A percentile compares a stretch with the other conserved stretches of the same genome.
These are phyloP conservation scores for Otolemur crassicaudatus DNA, from an alignment of 2,797 vertebrate species.

Conservation along the genomic window DNA sequence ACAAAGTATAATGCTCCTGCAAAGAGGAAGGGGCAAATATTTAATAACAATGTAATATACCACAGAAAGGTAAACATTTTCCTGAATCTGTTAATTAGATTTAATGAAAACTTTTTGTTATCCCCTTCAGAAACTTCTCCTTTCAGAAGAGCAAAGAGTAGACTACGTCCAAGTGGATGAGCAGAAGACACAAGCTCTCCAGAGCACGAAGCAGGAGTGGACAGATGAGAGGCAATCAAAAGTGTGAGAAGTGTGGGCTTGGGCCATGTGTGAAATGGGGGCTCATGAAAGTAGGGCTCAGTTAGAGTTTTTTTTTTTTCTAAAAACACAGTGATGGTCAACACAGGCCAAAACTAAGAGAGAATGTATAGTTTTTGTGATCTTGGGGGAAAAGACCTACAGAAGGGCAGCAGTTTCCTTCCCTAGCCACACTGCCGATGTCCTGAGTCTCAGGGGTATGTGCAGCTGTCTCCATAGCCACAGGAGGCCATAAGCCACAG, in stretches of 20 bases:
- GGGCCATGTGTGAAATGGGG: background rate
- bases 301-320: slow-evolving; percentile 66
- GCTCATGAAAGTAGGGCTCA: background rate
- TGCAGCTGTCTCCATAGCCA: background rate
- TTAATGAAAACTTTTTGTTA: background rate
- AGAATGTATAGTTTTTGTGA: background rate
- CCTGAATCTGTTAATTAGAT: background rate
- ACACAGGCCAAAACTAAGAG: slow-evolving; percentile 57
- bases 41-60: background rate
- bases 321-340: slow-evolving; percentile 76
- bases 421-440: background rate
- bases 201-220: slow-evolving; percentile 97
- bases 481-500: background rate
- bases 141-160: slow-evolving; percentile 94
- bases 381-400: slow-evolving; percentile 2
- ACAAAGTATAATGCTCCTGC: background rate
- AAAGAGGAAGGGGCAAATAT: background rate
- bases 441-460: background rate
- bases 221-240: slow-evolving; percentile 96
- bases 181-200: slow-evolving; percentile 97
- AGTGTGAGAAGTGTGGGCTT: slow-evolving; percentile 86
- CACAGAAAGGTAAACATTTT: background rate
- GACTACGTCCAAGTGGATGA: slow-evolving; percentile 98
- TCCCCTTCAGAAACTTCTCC: slow-evolving; percentile 90
- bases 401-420: background rate